Percentiles rank a stretch among this genome's conserved stretches.
phyloP scores from a whole-genome alignment of 2,113 vertebrate species.

The Macheiramphus alcinus region DNA sequence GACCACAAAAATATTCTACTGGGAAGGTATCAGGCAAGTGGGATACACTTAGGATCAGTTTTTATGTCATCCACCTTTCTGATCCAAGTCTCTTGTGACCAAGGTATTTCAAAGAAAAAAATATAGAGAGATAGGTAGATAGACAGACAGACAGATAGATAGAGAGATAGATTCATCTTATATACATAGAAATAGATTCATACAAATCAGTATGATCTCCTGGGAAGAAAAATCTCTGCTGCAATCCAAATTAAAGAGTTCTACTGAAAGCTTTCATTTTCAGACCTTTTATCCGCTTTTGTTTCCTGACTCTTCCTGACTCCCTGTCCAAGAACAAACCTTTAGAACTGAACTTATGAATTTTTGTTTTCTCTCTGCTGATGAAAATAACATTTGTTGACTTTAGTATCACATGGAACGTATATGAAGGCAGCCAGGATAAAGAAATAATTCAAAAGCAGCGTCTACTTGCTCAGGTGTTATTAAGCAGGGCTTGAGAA shows the following conservation, averaged over 20 bases:
- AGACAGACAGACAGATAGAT: background rate
- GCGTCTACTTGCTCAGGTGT: background rate
- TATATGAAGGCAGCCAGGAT: background rate
- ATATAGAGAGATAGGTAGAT: background rate
- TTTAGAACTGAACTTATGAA: slow-evolving; percentile 39
- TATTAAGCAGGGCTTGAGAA: background rate
- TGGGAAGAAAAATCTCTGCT: background rate
- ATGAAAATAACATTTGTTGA: slow-evolving; percentile 1
- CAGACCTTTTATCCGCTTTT: slow-evolving; percentile 1
- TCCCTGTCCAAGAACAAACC: slow-evolving; percentile 23
- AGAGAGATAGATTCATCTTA: background rate
- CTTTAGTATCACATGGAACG: background rate
- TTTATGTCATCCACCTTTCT: background rate
- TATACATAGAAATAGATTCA: background rate
- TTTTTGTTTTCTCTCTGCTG: slow-evolving; percentile 12
- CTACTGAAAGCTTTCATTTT: background rate
- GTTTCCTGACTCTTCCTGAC: slow-evolving; percentile 15
- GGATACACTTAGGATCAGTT: background rate
- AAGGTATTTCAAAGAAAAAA: background rate
- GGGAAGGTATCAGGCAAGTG: background rate
- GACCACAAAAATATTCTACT: background rate
- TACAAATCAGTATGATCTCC: background rate
- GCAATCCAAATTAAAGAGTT: background rate
- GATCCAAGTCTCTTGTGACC: background rate
- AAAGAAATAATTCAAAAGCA: slow-evolving; percentile 7